Percentiles rank a stretch among this genome's conserved stretches.
These are phyloP conservation scores for Mellilla xanthometata DNA, from an alignment of 2,888 invertebrate genomes.

Conservation along the genomic window DNA sequence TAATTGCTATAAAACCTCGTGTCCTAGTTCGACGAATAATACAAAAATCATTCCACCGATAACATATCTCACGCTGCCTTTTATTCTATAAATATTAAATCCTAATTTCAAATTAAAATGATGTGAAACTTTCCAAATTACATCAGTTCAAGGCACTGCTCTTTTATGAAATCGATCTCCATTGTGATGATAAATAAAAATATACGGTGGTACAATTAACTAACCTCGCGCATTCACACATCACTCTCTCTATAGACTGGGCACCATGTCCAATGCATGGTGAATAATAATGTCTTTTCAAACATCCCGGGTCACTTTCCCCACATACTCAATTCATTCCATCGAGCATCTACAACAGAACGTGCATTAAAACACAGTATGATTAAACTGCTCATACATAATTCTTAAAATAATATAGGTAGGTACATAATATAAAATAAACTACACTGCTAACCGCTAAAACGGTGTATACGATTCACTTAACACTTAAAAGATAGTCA, in stretches of 20 bases:
- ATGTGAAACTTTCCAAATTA: conserved; percentile 43
- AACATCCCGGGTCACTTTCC: background rate
- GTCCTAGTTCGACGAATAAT: conserved; percentile 12
- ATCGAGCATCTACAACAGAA: conserved; percentile 16
- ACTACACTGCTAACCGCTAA: conserved; percentile 70
- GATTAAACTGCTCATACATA: conserved; percentile 24
- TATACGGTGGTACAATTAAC: conserved; percentile 21
- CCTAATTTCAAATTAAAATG: conserved; percentile 41
- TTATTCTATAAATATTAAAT: conserved; percentile 33
- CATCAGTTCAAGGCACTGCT: conserved; percentile 73
- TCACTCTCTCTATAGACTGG: background rate
- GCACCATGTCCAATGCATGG: conserved; percentile 2
- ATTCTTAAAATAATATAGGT: conserved; percentile 26
- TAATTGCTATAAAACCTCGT: background rate
- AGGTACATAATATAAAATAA: conserved; percentile 50
- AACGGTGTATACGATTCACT: conserved; percentile 58
- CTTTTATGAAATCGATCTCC: conserved; percentile 40
- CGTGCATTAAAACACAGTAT: conserved; percentile 28
- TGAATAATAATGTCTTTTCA: conserved; percentile 11
- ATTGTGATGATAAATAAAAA: conserved; percentile 42
- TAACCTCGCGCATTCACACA: conserved; percentile 2
- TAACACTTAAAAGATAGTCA: conserved; percentile 64
- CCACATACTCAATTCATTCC: conserved; percentile 12
- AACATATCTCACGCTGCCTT: background rate
- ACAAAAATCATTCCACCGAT: conserved; percentile 29